phyloP scores from a whole-genome alignment of 2,113 vertebrate species.

The Nothocercus julius region DNA sequence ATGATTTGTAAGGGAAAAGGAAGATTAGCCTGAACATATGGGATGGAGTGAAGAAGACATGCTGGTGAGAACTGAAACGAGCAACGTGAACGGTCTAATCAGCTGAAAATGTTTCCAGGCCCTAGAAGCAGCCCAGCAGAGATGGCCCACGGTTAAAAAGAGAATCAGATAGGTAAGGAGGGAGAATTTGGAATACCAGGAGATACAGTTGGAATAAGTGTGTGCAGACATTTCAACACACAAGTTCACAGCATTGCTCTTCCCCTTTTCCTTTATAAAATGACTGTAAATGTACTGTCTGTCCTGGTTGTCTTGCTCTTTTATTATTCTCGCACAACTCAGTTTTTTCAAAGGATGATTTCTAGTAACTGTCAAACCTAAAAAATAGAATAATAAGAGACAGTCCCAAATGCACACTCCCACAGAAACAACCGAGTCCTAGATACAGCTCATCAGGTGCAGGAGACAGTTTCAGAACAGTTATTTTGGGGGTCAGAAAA shows the following conservation, averaged over 20 bases:
- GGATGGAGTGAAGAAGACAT: constrained; percentile 8
- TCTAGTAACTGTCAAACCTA: neutral
- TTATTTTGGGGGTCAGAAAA: neutral
- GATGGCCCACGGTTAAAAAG: neutral
- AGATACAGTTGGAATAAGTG: neutral
- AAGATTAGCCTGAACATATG: constrained; percentile 20
- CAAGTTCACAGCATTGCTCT: neutral
- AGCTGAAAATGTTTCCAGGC: neutral
- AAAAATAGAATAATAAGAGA: neutral
- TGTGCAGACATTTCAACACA: neutral
- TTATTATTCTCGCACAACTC: neutral
- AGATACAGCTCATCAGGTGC: neutral
- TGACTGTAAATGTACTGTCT: neutral
- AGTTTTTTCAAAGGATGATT: neutral
- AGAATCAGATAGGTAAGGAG: neutral
- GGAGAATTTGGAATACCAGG: neutral
- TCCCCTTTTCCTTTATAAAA: neutral
- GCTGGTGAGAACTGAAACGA: constrained; percentile 8
- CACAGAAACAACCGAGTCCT: neutral
- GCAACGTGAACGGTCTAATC: neutral
- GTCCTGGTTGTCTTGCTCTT: neutral
- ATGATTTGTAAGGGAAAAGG: constrained; percentile 23
- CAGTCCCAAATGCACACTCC: neutral
- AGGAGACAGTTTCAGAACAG: neutral
- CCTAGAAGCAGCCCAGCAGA: neutral